Percentiles rank a stretch among this genome's conserved stretches.
Evolutionary conservation across 2,888 invertebrate genomes (phyloP).

Genomic region (Drosophila bunnanda): DNA sequence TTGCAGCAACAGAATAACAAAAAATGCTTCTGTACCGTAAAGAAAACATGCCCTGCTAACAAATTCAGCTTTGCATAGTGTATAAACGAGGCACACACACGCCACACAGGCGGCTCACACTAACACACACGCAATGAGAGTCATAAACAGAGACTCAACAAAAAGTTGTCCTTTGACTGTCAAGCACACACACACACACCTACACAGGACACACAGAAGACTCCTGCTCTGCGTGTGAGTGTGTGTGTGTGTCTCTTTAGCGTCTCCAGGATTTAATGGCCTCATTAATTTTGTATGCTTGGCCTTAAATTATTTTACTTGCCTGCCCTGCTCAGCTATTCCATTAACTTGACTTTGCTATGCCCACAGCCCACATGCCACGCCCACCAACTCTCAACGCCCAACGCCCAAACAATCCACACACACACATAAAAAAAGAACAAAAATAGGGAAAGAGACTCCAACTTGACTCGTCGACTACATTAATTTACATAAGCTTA

Average conservation of each 20-base stretch:
- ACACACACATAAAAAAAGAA: not conserved
- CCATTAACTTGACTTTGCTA: slow-evolving; percentile 69
- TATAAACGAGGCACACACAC: slow-evolving; percentile 47
- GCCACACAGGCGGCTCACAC: slow-evolving; percentile 48
- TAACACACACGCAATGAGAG: slow-evolving; percentile 41
- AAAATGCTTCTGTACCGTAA: not conserved
- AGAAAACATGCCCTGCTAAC: slow-evolving; percentile 2
- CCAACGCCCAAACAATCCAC: slow-evolving; percentile 31
- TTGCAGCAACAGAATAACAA: slow-evolving; percentile 1
- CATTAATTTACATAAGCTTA: slow-evolving; percentile 79
- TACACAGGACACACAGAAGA: slow-evolving; percentile 4
- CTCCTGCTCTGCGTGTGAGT: slow-evolving; percentile 20
- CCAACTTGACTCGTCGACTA: slow-evolving; percentile 41
- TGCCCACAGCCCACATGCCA: slow-evolving; percentile 25
- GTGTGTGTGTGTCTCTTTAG: slow-evolving; percentile 60
- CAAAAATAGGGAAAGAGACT: not conserved
- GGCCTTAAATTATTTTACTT: slow-evolving; percentile 76
- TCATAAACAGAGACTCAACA: slow-evolving; percentile 67
- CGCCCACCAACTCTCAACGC: slow-evolving; percentile 4
- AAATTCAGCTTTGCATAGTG: slow-evolving; percentile 20
- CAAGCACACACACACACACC: slow-evolving; percentile 40
- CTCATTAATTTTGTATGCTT: slow-evolving; percentile 81
- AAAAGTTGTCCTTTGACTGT: slow-evolving; percentile 65
- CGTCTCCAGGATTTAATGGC: slow-evolving; percentile 79
- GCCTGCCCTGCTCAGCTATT: slow-evolving; percentile 70